Percentiles rank a stretch among this genome's conserved stretches.
phyloP scores from a whole-genome alignment of 2,113 vertebrate species.

The Meleagris gallopavo region DNA sequence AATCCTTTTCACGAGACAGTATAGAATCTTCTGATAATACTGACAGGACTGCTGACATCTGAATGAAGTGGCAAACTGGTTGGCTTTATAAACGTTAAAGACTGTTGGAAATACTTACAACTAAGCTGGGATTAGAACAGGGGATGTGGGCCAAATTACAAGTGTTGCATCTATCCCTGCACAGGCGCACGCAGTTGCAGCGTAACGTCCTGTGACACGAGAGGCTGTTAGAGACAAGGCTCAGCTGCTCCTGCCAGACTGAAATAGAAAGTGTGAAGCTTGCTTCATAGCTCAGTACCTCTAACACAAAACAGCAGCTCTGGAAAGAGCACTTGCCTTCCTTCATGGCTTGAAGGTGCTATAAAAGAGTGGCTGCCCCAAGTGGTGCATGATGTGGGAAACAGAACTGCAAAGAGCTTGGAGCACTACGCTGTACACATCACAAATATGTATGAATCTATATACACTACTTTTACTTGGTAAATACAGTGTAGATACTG shows the following conservation, averaged over 20 bases:
- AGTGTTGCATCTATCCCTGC: background rate
- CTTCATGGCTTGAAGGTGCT: conserved; percentile 50
- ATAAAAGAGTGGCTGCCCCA: background rate
- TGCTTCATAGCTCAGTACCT: conserved; percentile 36
- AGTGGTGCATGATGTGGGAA: background rate
- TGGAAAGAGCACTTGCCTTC: conserved; percentile 45
- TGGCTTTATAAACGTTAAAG: background rate
- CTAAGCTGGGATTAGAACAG: background rate
- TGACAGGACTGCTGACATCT: background rate
- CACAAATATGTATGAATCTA: background rate
- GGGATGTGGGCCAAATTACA: background rate
- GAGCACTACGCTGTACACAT: background rate
- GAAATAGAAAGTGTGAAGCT: accelerated
- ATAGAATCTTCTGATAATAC: background rate
- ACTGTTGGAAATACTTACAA: background rate
- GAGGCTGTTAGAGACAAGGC: background rate
- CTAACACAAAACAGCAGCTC: conserved; percentile 8
- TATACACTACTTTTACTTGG: background rate
- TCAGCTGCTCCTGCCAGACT: background rate
- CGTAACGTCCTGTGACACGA: background rate
- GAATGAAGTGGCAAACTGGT: background rate
- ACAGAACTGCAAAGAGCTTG: background rate
- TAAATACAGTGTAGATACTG: background rate
- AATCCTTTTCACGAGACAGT: background rate
- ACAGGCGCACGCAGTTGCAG: background rate